Conservation (phyloP, 2,797 vertebrate genomes). For the Melanotaenia maccullochi region DNA sequence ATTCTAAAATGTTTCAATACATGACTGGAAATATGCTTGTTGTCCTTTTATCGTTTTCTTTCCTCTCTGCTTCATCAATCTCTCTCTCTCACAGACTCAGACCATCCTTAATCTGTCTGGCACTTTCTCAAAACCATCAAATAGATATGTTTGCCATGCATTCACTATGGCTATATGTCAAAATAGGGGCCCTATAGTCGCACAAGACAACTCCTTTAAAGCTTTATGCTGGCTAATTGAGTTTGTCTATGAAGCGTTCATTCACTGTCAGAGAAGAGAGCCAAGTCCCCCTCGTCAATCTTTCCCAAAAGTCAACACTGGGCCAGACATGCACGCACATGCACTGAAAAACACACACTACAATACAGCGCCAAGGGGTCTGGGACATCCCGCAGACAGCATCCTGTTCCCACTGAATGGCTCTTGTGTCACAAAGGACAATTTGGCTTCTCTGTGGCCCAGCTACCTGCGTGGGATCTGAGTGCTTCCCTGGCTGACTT, state of each 20-base stretch:
- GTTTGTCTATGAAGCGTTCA: slow-evolving; percentile 69
- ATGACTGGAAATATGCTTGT: neutral
- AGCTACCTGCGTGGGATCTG: slow-evolving; percentile 83
- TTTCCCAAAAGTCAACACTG: slow-evolving; percentile 72
- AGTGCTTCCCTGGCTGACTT: slow-evolving; percentile 78
- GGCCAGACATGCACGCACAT: slow-evolving; percentile 65
- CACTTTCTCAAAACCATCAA: slow-evolving; percentile 52
- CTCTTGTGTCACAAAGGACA: slow-evolving; percentile 82
- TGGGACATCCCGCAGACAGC: slow-evolving; percentile 80
- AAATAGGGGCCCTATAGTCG: slow-evolving; percentile 63
- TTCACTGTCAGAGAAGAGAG: slow-evolving; percentile 72
- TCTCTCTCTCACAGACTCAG: slow-evolving; percentile 37
- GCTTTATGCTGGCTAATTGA: slow-evolving; percentile 70
- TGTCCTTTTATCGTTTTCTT: neutral
- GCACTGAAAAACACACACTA: slow-evolving; percentile 64
- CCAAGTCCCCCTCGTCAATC: slow-evolving; percentile 70
- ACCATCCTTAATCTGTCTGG: slow-evolving; percentile 51
- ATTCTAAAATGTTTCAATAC: too few relatives aligned
- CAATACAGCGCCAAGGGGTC: slow-evolving; percentile 78
- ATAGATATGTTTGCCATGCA: slow-evolving; percentile 64
- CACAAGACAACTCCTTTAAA: slow-evolving; percentile 69
- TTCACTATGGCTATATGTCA: slow-evolving; percentile 61
- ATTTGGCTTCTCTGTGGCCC: slow-evolving; percentile 74
- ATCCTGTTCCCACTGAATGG: slow-evolving; percentile 82
- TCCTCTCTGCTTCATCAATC: slow-evolving; percentile 5